Percentiles rank a stretch among this genome's conserved stretches.
phyloP scores from a whole-genome alignment of 2,113 vertebrate genomes.

The Ariopsis seemanni region DNA sequence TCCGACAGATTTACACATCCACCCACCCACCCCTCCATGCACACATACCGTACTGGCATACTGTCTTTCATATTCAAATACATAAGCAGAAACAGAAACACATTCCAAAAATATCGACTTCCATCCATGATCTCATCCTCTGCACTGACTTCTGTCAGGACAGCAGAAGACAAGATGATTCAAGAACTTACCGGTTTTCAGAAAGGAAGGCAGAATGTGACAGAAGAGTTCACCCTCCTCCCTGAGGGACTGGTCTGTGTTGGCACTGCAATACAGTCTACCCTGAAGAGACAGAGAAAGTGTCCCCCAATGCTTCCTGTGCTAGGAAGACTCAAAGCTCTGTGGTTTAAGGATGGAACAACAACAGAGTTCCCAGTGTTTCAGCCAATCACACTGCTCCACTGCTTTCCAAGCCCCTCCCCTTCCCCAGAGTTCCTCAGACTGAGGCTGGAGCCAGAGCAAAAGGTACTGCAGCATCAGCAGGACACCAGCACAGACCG shows the following conservation, averaged over 20 bases:
- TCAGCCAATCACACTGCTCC: slow-evolving; percentile 62
- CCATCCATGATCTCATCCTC: background rate
- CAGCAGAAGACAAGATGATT: slow-evolving; percentile 6
- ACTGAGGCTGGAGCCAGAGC: slow-evolving; percentile 47
- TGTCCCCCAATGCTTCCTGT: slow-evolving; percentile 63
- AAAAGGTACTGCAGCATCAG: slow-evolving; percentile 44
- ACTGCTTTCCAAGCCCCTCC: slow-evolving; percentile 43
- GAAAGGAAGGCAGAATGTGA: slow-evolving; percentile 48
- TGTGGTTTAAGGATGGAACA: slow-evolving; percentile 68
- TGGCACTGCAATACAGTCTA: slow-evolving; percentile 53
- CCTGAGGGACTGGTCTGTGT: slow-evolving; percentile 37
- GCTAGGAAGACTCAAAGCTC: slow-evolving; percentile 64
- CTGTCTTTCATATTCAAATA: background rate
- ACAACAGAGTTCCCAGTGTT: slow-evolving; percentile 61
- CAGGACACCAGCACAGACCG: background rate
- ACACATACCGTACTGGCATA: slow-evolving; percentile 20
- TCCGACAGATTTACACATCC: slow-evolving; percentile 7
- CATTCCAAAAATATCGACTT: slow-evolving; percentile 24
- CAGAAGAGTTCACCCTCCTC: slow-evolving; percentile 38
- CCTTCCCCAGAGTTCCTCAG: slow-evolving; percentile 61
- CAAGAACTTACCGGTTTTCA: slow-evolving; percentile 68
- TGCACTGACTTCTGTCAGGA: background rate
- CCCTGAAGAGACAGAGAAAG: slow-evolving; percentile 59
- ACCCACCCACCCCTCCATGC: slow-evolving; percentile 4
- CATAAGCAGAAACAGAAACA: background rate